Evolutionary conservation across 2,888 invertebrate genomes (phyloP).

Genomic region (Drosophila multiciliata): DNA sequence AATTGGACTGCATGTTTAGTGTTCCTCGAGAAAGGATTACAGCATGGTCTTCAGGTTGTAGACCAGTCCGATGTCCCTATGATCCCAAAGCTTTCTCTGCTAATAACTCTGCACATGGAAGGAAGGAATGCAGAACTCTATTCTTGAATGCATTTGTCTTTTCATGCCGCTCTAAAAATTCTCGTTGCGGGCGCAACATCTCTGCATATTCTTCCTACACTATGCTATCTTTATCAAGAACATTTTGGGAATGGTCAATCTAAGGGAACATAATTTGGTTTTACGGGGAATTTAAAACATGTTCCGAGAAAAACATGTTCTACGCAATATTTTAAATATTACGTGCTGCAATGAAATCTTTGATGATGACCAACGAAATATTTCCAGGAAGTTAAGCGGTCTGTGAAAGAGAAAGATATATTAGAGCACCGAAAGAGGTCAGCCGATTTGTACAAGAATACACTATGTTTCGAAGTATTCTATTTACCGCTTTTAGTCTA

Average conservation of each 20-base stretch:
- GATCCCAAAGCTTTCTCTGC: neutral
- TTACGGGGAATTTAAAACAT: neutral
- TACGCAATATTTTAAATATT: neutral
- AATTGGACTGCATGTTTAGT: neutral
- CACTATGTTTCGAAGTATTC: neutral
- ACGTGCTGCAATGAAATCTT: neutral
- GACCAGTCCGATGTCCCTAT: neutral
- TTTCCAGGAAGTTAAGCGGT: neutral
- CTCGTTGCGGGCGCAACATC: neutral
- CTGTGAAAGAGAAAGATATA: neutral
- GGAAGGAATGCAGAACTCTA: neutral
- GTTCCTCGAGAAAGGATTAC: no score
- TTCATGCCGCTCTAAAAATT: neutral
- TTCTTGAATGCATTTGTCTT: neutral
- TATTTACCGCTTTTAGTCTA: neutral
- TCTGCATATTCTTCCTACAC: no score
- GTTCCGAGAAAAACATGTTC: neutral
- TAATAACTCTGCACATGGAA: neutral
- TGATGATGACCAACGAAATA: neutral
- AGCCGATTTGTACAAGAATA: neutral
- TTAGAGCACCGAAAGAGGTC: neutral
- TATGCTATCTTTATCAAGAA: neutral
- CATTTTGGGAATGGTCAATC: neutral
- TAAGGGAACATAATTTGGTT: neutral
- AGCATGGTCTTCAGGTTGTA: neutral